Percentiles rank a stretch among this genome's conserved stretches.
Evolutionary conservation across 2,797 vertebrate genomes (phyloP).

Genomic region (Malurus splendens): DNA sequence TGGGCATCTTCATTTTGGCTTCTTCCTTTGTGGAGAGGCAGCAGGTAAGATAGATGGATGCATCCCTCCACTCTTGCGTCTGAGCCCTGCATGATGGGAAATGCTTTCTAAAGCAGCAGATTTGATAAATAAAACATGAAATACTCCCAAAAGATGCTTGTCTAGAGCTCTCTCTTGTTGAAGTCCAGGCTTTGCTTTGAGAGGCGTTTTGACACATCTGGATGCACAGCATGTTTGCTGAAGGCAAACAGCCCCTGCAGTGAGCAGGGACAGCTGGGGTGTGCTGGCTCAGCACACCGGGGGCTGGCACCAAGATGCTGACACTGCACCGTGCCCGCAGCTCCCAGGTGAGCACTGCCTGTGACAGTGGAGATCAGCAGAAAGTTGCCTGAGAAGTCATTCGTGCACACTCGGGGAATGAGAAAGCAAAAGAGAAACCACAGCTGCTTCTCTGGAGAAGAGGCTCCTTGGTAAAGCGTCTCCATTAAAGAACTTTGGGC

Average conservation of each 20-base stretch:
- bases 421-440: background rate
- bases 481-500: background rate
- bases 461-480: background rate
- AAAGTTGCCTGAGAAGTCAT: slow-evolving; percentile 28
- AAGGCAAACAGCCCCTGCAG: background rate
- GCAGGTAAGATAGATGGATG: background rate
- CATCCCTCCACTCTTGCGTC: background rate
- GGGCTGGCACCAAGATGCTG: slow-evolving; percentile 25
- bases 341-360: slow-evolving; percentile 42
- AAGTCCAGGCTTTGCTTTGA: background rate
- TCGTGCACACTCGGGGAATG: slow-evolving; percentile 1
- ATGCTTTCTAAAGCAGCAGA: background rate
- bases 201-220: background rate
- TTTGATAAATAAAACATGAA: slow-evolving; percentile 41
- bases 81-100: background rate
- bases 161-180: background rate
- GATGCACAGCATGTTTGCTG: slow-evolving; percentile 19
- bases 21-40: background rate
- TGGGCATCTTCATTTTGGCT: background rate
- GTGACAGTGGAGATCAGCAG: slow-evolving; percentile 28
- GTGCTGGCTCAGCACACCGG: slow-evolving; percentile 56
- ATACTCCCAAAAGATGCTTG: slow-evolving; percentile 5
- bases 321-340: background rate
- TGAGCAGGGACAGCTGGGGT: slow-evolving; percentile 34
- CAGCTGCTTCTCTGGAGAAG: background rate